Evolutionary conservation across 64 coral and sea anemone genomes (phyloP).

Genomic region (Anthopleura sola): DNA sequence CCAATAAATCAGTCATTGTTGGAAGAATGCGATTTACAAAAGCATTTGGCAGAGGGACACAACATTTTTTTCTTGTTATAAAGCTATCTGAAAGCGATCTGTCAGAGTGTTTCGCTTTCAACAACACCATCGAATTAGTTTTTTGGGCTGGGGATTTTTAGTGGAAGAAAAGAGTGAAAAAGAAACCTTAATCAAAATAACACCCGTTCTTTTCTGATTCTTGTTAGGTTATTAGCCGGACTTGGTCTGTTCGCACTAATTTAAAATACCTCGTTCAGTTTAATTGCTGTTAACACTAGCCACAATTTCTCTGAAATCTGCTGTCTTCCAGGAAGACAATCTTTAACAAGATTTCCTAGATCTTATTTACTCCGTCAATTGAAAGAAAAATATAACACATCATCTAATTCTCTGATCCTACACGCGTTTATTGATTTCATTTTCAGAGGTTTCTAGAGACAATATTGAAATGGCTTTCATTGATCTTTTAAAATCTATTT

Average conservation of each 20-base stretch:
- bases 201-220: neutral
- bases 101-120: conserved; percentile 8
- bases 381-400: neutral
- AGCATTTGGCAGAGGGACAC: neutral
- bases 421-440: neutral
- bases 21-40: neutral
- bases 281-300: conserved; percentile 11
- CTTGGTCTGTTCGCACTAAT: neutral
- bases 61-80: neutral
- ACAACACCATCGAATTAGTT: neutral
- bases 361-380: neutral
- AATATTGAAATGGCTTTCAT: conserved; percentile 10
- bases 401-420: neutral
- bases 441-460: conserved; percentile 7
- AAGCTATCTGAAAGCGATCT: conserved; percentile 7
- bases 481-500: conserved; percentile 8
- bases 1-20: neutral
- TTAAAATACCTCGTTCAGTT: neutral
- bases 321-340: neutral
- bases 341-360: neutral
- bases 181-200: conserved; percentile 10
- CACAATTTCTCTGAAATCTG: neutral
- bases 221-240: conserved; percentile 5
- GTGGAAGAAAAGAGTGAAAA: neutral
- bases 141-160: neutral